phyloP scores from a whole-genome alignment of 2,113 vertebrate species.

The Callionymus lyra region DNA sequence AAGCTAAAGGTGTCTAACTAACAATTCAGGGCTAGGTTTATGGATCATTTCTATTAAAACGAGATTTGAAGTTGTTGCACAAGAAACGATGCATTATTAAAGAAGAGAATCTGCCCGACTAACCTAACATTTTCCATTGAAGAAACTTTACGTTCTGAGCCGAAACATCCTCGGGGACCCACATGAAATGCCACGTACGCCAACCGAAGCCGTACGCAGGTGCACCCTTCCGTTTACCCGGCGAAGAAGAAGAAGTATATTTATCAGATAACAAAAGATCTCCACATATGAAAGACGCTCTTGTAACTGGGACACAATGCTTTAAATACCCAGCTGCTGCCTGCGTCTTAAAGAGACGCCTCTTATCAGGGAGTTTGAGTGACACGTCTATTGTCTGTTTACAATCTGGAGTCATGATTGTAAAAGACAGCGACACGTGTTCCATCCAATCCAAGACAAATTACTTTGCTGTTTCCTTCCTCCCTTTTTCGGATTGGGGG shows the following conservation, averaged over 20 bases:
- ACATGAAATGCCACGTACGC: no score
- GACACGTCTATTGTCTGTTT: slow-evolving; percentile 55
- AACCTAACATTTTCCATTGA: no score
- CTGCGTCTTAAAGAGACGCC: slow-evolving; percentile 36
- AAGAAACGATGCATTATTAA: no score
- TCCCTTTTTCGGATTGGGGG: slow-evolving; percentile 41
- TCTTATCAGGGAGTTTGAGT: slow-evolving; percentile 52
- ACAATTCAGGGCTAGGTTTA: no score
- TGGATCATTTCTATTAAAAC: no score
- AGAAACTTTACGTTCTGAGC: no score
- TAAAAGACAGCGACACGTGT: slow-evolving; percentile 62
- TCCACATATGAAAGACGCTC: slow-evolving; percentile 7
- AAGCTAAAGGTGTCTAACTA: no score
- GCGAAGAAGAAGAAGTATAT: slow-evolving; percentile 1
- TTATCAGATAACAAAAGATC: slow-evolving; percentile 17
- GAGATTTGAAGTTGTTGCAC: no score
- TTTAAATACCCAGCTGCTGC: slow-evolving; percentile 29
- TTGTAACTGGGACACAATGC: slow-evolving; percentile 23
- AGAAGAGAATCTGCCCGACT: no score
- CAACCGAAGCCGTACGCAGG: slow-evolving; percentile 5
- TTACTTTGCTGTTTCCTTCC: slow-evolving; percentile 48
- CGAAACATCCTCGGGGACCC: no score
- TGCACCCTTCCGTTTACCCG: background rate
- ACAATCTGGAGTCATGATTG: slow-evolving; percentile 50
- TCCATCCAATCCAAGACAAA: slow-evolving; percentile 56